Evolutionary conservation across 2,888 invertebrate genomes (phyloP).

Genomic region (Stegana nigrithorax): DNA sequence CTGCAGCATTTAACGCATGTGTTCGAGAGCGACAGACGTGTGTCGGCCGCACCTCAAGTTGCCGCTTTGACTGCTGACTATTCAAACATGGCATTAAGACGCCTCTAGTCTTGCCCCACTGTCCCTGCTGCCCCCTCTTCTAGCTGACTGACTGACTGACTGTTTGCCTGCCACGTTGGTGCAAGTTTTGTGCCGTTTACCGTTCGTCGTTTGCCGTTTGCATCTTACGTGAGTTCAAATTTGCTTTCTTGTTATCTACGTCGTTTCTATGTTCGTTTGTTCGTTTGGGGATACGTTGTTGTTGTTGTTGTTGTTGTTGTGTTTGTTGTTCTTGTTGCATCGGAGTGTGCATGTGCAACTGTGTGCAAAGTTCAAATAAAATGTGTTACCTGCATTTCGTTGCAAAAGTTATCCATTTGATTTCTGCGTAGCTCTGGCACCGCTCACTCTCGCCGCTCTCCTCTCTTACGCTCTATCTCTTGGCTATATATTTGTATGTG

Average conservation of each 20-base stretch:
- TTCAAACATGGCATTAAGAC: slow-evolving; percentile 41
- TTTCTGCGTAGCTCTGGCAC: slow-evolving; percentile 30
- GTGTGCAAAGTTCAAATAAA: slow-evolving; percentile 48
- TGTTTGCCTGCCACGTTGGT: too few species aligned
- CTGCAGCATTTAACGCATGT: slow-evolving; percentile 51
- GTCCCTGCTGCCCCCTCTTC: slow-evolving; percentile 13
- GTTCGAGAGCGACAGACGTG: too few species aligned
- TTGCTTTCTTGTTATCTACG: neutral
- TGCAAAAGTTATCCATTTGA: slow-evolving; percentile 55
- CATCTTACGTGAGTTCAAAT: slow-evolving; percentile 12
- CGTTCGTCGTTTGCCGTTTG: too few species aligned
- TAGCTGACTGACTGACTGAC: too few species aligned
- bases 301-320: too few species aligned
- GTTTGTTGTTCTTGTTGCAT: neutral
- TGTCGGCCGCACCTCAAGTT: slow-evolving; percentile 29
- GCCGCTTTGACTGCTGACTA: slow-evolving; percentile 21
- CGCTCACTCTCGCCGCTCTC: too few species aligned
- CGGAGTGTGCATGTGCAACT: neutral
- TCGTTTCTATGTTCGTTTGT: neutral
- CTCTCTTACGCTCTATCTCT: too few species aligned
- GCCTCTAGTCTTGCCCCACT: too few species aligned
- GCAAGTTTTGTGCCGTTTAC: slow-evolving; percentile 5
- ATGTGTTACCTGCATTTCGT: slow-evolving; percentile 48
- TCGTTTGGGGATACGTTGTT: too few species aligned
- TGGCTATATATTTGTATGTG: neutral